A percentile compares a stretch with the other conserved stretches of the same genome.
phyloP scores from a whole-genome alignment of 2,113 vertebrate species.

The Nothoprocta pentlandii region DNA sequence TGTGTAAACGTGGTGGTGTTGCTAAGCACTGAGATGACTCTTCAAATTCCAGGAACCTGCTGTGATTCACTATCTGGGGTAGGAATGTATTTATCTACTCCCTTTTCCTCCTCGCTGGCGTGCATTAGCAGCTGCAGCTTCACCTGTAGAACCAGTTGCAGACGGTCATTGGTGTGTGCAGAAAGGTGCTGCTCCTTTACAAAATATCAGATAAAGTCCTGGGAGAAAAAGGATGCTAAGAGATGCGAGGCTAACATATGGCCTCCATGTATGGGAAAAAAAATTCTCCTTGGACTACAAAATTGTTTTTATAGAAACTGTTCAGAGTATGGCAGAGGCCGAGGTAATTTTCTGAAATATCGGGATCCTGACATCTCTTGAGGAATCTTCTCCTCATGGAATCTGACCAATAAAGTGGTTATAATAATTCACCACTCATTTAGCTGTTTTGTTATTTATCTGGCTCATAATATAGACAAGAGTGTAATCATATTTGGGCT shows the following conservation, averaged over 20 bases:
- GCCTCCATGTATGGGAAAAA: accelerated
- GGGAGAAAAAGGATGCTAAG: background rate
- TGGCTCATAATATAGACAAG: background rate
- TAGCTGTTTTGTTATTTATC: background rate
- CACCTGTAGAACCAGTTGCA: background rate
- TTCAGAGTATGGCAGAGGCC: background rate
- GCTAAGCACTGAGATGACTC: background rate
- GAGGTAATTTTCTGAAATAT: background rate
- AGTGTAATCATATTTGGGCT: background rate
- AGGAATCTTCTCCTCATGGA: background rate
- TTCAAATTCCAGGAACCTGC: constrained; percentile 7
- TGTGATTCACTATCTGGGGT: background rate
- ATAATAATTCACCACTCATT: accelerated
- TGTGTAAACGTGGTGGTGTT: background rate
- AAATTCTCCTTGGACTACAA: background rate
- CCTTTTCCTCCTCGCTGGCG: background rate
- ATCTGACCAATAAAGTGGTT: background rate
- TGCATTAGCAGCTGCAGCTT: background rate
- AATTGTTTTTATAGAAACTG: background rate
- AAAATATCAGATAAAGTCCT: background rate
- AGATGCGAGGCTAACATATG: background rate
- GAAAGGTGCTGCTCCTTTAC: background rate
- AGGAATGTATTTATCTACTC: background rate
- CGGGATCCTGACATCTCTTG: background rate
- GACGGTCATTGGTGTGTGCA: background rate